Evolutionary conservation across 2,113 vertebrate species (phyloP).

Genomic region (Falcunculus frontatus): DNA sequence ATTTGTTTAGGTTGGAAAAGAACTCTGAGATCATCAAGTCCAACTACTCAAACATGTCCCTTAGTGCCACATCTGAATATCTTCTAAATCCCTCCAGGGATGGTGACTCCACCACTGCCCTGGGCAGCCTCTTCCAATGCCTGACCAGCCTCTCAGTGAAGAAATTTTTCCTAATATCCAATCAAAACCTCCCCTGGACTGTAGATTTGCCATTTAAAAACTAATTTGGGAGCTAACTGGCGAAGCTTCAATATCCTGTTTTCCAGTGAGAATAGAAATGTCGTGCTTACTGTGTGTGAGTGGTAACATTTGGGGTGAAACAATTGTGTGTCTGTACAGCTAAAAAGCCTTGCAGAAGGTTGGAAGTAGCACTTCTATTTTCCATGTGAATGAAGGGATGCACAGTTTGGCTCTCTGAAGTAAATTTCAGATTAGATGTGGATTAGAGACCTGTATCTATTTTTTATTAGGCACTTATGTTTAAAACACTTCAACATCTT

Average conservation of each 20-base stretch:
- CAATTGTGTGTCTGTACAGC: background rate
- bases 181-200: background rate
- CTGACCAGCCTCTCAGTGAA: background rate
- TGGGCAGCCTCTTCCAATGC: background rate
- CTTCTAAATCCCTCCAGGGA: background rate
- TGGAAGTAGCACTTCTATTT: background rate
- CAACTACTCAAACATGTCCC: background rate
- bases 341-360: background rate
- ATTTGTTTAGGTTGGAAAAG: background rate
- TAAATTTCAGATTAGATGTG: background rate
- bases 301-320: background rate
- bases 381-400: background rate
- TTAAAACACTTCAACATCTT: background rate
- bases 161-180: background rate
- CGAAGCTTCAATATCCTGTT: background rate
- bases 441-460: background rate
- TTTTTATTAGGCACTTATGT: background rate
- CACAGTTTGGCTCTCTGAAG: background rate
- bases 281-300: background rate
- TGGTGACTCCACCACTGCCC: background rate
- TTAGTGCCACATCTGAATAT: background rate
- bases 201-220: background rate
- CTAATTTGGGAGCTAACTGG: background rate
- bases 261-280: background rate
- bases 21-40: background rate